phyloP scores from a whole-genome alignment of 1,140 invertebrate species.

The Calliphora vicina region DNA sequence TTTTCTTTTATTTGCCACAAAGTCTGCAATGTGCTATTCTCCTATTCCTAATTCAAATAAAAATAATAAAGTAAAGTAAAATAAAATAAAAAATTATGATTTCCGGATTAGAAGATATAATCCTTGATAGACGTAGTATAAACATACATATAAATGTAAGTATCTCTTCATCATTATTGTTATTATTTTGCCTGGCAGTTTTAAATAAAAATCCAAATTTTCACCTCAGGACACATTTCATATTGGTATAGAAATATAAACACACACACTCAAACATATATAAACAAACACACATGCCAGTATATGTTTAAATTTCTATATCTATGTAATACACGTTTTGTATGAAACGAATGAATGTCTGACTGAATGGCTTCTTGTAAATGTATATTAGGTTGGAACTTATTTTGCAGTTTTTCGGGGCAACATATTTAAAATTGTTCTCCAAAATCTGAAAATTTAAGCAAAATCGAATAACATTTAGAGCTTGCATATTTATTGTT shows the following conservation, averaged over 20 bases:
- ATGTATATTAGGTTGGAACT: too few relatives aligned
- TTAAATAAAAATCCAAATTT: slow-evolving; percentile 16
- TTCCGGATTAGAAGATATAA: neutral
- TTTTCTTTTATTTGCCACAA: too few relatives aligned
- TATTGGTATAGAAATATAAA: neutral
- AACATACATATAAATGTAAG: neutral
- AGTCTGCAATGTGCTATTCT: too few relatives aligned
- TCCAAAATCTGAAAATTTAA: too few relatives aligned
- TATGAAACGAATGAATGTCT: neutral
- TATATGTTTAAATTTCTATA: neutral
- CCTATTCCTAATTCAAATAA: too few relatives aligned
- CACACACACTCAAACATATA: neutral
- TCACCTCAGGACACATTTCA: neutral
- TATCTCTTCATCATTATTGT: neutral
- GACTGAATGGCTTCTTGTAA: neutral
- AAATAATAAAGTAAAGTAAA: too few relatives aligned
- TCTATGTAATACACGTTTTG: neutral
- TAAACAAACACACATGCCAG: neutral
- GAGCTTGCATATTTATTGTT: neutral
- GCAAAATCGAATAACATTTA: too few relatives aligned
- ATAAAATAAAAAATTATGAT: neutral
- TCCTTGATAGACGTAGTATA: neutral
- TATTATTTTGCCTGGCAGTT: neutral
- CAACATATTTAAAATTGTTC: too few relatives aligned
- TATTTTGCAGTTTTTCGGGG: too few relatives aligned